Evolutionary conservation across 2,888 invertebrate species (phyloP), one percentile per base, ranked within the genome.

Genomic region (Sabellastarte sp.): DNA sequence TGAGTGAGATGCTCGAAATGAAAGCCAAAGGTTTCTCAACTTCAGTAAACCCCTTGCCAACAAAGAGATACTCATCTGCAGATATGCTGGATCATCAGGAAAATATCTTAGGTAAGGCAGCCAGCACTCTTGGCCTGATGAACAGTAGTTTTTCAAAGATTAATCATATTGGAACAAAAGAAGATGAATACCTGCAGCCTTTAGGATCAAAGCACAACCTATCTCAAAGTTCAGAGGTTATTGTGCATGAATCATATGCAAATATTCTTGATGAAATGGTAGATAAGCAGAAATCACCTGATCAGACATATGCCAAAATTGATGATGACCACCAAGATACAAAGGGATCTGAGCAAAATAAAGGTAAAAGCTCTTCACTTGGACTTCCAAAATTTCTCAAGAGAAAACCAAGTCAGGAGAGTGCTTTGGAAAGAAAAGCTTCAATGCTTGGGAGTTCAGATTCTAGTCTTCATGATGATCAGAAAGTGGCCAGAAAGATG

Each of bases 1-100:
- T 72, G 64, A 63, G 50, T 32, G 67, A 73, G 10, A 62, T 69
- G 0, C 26, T 68, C 4, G 71, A 73, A 33, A 60, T 73, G 20
- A 55, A 61, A 33, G 67, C 71, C 1, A 63, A 63, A 29, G 73
- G 73, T 2, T 70, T 67, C 50, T 41, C 63, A 4, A 69, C 67
- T 1, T 50, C 30, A n/a, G 51, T 57, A 20, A 56, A 63, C 33
- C 57, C 57, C 28, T 10, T 41, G 30, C 59, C 32, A 15, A 29
- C 26, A 5, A 50, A 32, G 33, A 20, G 41, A 41, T 15, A 20
- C 10, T 41, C 41, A 10, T 15, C 41, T 10, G 20, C 41, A 20
- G 20, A 41, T 20, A 15, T 41, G 20, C 10, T 15, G 10, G 41
- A 10, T 15, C 41, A 41, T 20, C 10, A 41, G 10, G 41, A 41